phyloP scores from a whole-genome alignment of 2,888 invertebrate species.

The Morpho achilles region DNA sequence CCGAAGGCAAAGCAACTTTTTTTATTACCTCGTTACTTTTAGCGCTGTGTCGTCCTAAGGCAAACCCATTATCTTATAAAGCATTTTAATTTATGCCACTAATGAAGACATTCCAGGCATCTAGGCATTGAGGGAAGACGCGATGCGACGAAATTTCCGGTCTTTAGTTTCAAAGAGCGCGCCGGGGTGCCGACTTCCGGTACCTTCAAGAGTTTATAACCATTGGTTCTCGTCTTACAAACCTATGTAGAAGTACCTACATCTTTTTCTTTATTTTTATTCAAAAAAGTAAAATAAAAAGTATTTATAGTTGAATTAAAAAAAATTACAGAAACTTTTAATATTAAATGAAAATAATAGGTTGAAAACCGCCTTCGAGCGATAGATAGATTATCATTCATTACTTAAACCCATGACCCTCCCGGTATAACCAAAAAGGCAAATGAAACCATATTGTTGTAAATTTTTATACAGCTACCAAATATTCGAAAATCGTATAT shows the following conservation, averaged over 20 bases:
- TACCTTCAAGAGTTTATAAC: slow-evolving; percentile 41
- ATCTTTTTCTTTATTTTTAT: no score
- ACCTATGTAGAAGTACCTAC: no score
- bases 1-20: no score
- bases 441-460: no score
- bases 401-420: no score
- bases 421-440: no score
- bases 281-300: neutral
- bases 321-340: no score
- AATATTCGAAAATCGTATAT: no score
- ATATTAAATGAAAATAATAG: no score
- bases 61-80: slow-evolving; percentile 28
- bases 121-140: slow-evolving; percentile 61
- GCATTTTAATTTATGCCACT: slow-evolving; percentile 63
- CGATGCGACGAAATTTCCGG: slow-evolving; percentile 73
- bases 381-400: no score
- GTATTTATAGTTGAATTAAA: neutral
- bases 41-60: slow-evolving; percentile 17
- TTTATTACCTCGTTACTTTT: slow-evolving; percentile 28
- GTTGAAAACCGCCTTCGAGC: no score
- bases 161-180: slow-evolving; percentile 76
- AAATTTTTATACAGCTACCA: no score
- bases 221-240: slow-evolving; percentile 32
- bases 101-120: slow-evolving; percentile 58
- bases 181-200: slow-evolving; percentile 45